Percentiles rank a stretch among this genome's conserved stretches.
Conservation (phyloP, 2,888 invertebrate genomes). For the Drosophila nigritarsus region DNA sequence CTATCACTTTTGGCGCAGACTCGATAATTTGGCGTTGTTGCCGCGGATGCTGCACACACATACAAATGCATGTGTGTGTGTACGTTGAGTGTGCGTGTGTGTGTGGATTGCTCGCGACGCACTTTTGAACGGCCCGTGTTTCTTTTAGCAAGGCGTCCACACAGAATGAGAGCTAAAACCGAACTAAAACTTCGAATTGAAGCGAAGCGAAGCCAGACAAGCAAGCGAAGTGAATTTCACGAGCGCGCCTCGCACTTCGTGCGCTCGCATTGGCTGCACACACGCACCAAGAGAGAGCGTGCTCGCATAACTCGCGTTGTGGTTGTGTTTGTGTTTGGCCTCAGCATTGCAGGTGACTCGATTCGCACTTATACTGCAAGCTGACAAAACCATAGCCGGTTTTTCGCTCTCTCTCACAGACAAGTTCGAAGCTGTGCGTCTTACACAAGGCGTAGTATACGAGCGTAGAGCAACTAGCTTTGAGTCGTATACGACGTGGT, state of each 20-base stretch:
- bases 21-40: constrained; percentile 76
- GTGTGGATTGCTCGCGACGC: constrained; percentile 64
- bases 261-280: constrained; percentile 28
- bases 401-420: constrained; percentile 5
- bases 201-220: constrained; percentile 25
- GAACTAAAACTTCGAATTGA: constrained; percentile 76
- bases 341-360: constrained; percentile 42
- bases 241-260: constrained; percentile 24
- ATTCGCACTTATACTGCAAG: constrained; percentile 13
- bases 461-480: neutral
- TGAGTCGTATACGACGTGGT: neutral
- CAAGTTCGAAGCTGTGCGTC: constrained; percentile 1
- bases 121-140: constrained; percentile 44
- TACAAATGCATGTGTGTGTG: constrained; percentile 25
- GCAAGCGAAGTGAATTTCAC: constrained; percentile 33
- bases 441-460: constrained; percentile 3
- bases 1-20: constrained; percentile 73
- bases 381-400: constrained; percentile 31
- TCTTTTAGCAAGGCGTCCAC: constrained; percentile 69
- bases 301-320: constrained; percentile 18
- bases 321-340: constrained; percentile 10
- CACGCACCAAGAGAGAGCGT: constrained; percentile 9
- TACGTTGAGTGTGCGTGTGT: constrained; percentile 38
- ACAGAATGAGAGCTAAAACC: constrained; percentile 83
- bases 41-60: constrained; percentile 53